These are phyloP conservation scores for Tragelaphus eurycerus DNA, from an alignment of 2,797 vertebrate genomes.

Conservation along the genomic window DNA sequence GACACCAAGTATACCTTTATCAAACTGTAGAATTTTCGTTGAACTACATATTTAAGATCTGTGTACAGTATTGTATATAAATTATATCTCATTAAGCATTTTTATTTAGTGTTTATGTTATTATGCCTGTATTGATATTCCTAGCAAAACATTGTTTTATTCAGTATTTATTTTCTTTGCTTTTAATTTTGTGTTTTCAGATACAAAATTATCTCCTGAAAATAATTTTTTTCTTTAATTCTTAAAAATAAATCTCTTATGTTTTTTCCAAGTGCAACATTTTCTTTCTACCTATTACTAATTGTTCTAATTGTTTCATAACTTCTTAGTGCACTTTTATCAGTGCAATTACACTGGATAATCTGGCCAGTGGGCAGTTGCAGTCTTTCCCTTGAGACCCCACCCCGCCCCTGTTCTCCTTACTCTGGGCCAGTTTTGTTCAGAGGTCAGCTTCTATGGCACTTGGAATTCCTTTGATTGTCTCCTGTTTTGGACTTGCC, in stretches of 20 bases:
- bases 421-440: background rate
- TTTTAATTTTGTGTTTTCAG: background rate
- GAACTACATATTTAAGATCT: background rate
- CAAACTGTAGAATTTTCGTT: background rate
- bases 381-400: background rate
- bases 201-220: constrained; percentile 5
- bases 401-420: background rate
- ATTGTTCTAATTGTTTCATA: background rate
- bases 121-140: background rate
- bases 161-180: background rate
- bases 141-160: background rate
- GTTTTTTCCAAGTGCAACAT: background rate
- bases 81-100: background rate
- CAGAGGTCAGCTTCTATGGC: background rate
- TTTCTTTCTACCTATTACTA: background rate
- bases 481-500: background rate
- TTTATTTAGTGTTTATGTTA: background rate
- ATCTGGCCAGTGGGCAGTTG: background rate
- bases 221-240: background rate
- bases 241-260: background rate
- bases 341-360: fast-evolving
- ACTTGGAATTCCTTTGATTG: background rate
- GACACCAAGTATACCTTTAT: background rate
- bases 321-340: background rate
- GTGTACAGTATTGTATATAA: background rate